Evolutionary conservation across 1,140 invertebrate species (phyloP).

Genomic region (Lordiphosa clarofinis): DNA sequence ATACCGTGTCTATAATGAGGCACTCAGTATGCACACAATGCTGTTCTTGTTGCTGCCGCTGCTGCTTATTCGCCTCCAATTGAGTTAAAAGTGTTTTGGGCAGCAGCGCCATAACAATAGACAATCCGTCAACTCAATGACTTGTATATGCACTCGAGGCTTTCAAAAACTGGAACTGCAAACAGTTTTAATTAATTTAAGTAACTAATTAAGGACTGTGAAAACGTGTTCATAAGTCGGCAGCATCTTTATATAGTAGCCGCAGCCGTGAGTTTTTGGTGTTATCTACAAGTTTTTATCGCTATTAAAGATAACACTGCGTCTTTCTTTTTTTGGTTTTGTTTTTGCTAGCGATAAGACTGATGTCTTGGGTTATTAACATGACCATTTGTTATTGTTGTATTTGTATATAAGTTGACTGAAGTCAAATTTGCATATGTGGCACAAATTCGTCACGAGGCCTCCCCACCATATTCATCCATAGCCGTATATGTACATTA

Average conservation of each 20-base stretch:
- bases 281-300: constrained; percentile 38
- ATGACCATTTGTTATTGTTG: constrained; percentile 28
- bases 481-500: too few relatives aligned
- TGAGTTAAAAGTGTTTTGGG: constrained; percentile 52
- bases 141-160: not conserved
- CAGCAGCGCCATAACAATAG: constrained; percentile 49
- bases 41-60: constrained; percentile 41
- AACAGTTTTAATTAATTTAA: constrained; percentile 37
- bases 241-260: constrained; percentile 34
- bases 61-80: constrained; percentile 31
- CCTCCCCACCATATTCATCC: too few relatives aligned
- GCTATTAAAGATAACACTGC: constrained; percentile 52
- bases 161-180: constrained; percentile 6
- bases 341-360: not conserved
- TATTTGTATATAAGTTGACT: constrained; percentile 49
- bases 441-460: constrained; percentile 50
- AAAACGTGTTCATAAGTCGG: constrained; percentile 23
- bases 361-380: constrained; percentile 42
- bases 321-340: constrained; percentile 25
- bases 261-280: constrained; percentile 17
- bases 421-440: constrained; percentile 55
- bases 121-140: constrained; percentile 39
- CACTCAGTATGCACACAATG: constrained; percentile 70
- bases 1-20: constrained; percentile 62
- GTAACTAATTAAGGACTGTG: constrained; percentile 48